A percentile compares a stretch with the other conserved stretches of the same genome.
Evolutionary conservation across 1,140 invertebrate genomes (phyloP).

Genomic region (Brachionus manjavacas): DNA sequence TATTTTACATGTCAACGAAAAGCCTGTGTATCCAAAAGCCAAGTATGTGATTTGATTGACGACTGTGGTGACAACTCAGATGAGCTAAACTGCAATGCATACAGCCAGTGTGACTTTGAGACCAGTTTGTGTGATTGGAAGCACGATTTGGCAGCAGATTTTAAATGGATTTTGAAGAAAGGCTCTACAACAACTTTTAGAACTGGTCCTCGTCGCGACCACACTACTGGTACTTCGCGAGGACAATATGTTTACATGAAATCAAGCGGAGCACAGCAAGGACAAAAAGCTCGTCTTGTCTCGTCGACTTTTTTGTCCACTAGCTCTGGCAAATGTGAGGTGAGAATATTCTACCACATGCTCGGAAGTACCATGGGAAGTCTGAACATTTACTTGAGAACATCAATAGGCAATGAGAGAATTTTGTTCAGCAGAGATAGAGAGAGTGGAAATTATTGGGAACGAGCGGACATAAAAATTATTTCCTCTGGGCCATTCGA

Average conservation of each 20-base stretch:
- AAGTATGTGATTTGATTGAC: conserved; percentile 31
- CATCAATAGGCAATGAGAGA: neutral
- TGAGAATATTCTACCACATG: neutral
- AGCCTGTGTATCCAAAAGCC: conserved; percentile 48
- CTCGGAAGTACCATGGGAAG: neutral
- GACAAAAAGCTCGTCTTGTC: neutral
- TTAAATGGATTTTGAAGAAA: conserved; percentile 47
- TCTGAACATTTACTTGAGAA: neutral
- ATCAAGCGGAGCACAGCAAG: neutral
- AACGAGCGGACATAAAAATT: conserved; percentile 3
- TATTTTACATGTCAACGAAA: conserved; percentile 52
- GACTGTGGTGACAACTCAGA: conserved; percentile 42
- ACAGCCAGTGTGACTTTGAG: conserved; percentile 38
- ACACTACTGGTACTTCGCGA: conserved; percentile 60
- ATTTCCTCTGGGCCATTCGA: neutral
- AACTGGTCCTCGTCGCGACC: conserved; percentile 71
- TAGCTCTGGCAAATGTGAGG: conserved; percentile 2
- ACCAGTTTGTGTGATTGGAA: conserved; percentile 50
- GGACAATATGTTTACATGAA: conserved; percentile 18
- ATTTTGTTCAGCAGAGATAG: conserved; percentile 44
- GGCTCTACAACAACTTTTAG: conserved; percentile 58
- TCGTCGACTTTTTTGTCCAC: neutral
- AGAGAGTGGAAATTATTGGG: conserved; percentile 45
- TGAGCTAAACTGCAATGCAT: neutral
- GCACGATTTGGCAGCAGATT: conserved; percentile 48